Percentiles rank a stretch among this genome's conserved stretches.
Conservation (phyloP, 2,113 vertebrate species). For the Tursiops truncatus region DNA sequence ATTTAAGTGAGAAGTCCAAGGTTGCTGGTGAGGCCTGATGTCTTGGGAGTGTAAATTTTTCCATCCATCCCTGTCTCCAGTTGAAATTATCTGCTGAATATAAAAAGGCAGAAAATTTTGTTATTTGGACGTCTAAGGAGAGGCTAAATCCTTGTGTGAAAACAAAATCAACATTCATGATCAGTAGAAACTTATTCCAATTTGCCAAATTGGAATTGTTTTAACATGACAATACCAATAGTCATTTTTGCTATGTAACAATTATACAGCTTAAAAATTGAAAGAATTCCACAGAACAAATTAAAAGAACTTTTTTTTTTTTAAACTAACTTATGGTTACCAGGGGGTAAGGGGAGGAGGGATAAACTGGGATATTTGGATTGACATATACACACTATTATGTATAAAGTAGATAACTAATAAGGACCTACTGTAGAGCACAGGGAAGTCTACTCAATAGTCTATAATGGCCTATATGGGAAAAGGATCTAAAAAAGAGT, state of each 20-base stretch:
- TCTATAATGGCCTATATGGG: too few relatives aligned
- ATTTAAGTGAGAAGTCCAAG: background rate
- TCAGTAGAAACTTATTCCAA: background rate
- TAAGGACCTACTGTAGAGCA: too few relatives aligned
- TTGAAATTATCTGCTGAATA: slow-evolving; percentile 9
- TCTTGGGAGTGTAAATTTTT: background rate
- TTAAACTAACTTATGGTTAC: too few relatives aligned
- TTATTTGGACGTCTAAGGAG: background rate
- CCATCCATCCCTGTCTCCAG: background rate
- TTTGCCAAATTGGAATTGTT: background rate
- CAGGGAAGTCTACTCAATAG: too few relatives aligned
- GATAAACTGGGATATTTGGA: too few relatives aligned
- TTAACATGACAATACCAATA: background rate
- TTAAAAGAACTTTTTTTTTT: background rate
- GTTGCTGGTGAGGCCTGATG: background rate
- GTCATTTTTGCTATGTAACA: background rate
- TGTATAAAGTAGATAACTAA: too few relatives aligned
- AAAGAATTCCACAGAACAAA: background rate
- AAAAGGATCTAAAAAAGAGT: background rate
- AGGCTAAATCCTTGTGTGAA: background rate
- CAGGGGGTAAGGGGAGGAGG: too few relatives aligned
- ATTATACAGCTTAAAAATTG: background rate
- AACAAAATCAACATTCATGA: background rate
- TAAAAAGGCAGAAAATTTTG: background rate
- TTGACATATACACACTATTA: too few relatives aligned